These are phyloP conservation scores for Acrobeloides nanus DNA, from an alignment of 2,888 invertebrate species.

Conservation along the genomic window DNA sequence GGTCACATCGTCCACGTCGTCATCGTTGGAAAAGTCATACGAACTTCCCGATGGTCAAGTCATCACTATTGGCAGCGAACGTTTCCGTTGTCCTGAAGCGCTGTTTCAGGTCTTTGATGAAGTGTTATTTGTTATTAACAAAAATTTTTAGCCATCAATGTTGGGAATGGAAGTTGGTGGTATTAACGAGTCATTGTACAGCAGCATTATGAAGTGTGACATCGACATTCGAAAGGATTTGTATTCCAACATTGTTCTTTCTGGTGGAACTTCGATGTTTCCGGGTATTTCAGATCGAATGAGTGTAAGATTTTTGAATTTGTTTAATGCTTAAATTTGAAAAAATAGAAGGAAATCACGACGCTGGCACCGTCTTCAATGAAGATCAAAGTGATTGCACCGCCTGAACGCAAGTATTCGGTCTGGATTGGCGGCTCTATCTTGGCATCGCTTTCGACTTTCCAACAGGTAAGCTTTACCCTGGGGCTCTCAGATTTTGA, in stretches of 20 bases:
- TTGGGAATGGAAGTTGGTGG: constrained; percentile 61
- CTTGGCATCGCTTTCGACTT: constrained; percentile 77
- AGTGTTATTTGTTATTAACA: no score
- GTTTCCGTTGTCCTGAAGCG: constrained; percentile 79
- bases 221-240: constrained; percentile 66
- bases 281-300: constrained; percentile 92
- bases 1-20: constrained; percentile 81
- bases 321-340: no score
- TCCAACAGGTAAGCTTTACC: no score
- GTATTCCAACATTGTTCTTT: constrained; percentile 54
- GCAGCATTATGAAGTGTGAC: constrained; percentile 89
- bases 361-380: constrained; percentile 36
- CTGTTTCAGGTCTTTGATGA: no score
- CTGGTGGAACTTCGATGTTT: constrained; percentile 70
- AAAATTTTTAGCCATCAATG: constrained; percentile 79
- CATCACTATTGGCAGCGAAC: constrained; percentile 59
- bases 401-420: constrained; percentile 83
- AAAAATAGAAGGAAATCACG: constrained; percentile 39
- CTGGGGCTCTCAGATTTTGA: no score
- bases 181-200: constrained; percentile 64
- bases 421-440: constrained; percentile 97
- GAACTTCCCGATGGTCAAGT: constrained; percentile 81
- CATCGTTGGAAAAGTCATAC: constrained; percentile 81
- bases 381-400: constrained; percentile 48
- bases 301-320: no score